Evolutionary conservation across 2,888 invertebrate species (phyloP), one percentile per base, ranked within the genome.

Genomic region (Agrotis puta): DNA sequence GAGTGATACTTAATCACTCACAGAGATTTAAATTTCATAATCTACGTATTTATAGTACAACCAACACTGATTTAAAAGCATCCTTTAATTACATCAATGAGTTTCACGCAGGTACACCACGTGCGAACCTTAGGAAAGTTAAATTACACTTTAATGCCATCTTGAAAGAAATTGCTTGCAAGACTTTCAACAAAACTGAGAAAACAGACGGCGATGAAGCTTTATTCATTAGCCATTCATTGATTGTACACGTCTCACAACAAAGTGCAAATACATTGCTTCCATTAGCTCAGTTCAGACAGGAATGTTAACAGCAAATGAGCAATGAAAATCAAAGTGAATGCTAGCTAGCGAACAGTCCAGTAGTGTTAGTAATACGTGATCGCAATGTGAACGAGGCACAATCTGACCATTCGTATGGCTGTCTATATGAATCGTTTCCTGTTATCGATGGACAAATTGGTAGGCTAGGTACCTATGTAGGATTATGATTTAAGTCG

Each of bases 361-460:
- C 70, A 48, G 50, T 61, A 72, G 64, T 65, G 65, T 68, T 24
- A 16, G 59, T n/a, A 45, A 16, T 66, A 82, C 81, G 83, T 81
- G 81, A 70, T 50, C 45, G 20, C n/a, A 70, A 81, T 70, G 53
- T 43, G 51, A 63, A 65, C 56, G 54, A 54, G 50, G 54, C 65
- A 53, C 67, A 70, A 70, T 79, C 50, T 64, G 45, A 67, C 63
- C 62, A 68, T 77, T 77, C 64, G 51, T 61, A 64, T 48, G 45
- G 39, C 16, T 45, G 58, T 65, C 67, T 27, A 56, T 66, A 65
- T 68, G 48, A 70, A 69, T 5, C n/a, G 53, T 27, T 81, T 81
- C 82, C 82, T 81, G 79, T 67, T 67, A 82, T 71, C 33, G 61
- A 69, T 81, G 65, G 66, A 74, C 61, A 63, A 68, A 80, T 67